Evolutionary conservation across 2,888 invertebrate genomes (phyloP).

Genomic region (Ornithoptera alexandrae): DNA sequence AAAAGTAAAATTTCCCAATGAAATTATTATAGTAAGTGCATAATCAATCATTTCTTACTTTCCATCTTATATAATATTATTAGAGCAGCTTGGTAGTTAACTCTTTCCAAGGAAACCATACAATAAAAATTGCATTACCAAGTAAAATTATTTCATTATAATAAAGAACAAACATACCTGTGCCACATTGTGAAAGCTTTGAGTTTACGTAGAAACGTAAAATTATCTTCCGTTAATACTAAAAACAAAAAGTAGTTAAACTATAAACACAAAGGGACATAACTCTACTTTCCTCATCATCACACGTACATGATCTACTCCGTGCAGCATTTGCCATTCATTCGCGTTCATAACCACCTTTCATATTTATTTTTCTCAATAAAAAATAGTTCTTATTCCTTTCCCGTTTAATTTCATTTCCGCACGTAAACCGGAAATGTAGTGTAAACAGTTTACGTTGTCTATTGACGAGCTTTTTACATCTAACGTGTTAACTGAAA

Average conservation of each 20-base stretch:
- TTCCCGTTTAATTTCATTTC: not conserved
- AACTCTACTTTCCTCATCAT: not conserved
- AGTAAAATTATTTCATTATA: no score
- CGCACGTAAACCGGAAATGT: not conserved
- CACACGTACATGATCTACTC: not conserved
- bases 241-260: not conserved
- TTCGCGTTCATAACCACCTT: not conserved
- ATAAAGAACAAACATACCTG: no score
- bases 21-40: no score
- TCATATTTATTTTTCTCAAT: not conserved
- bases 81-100: no score
- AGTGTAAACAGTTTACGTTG: constrained; percentile 7
- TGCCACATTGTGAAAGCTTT: no score
- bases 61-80: no score
- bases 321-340: not conserved
- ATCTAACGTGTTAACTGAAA: constrained; percentile 5
- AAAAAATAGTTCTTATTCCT: not conserved
- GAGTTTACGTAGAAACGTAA: not conserved
- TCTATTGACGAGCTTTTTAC: constrained; percentile 4
- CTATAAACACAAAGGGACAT: not conserved
- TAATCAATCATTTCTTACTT: no score
- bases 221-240: not conserved
- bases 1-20: no score
- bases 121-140: no score
- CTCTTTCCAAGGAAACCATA: no score